phyloP scores from a whole-genome alignment of 1,140 invertebrate species.

The Aporrectodea caliginosa region DNA sequence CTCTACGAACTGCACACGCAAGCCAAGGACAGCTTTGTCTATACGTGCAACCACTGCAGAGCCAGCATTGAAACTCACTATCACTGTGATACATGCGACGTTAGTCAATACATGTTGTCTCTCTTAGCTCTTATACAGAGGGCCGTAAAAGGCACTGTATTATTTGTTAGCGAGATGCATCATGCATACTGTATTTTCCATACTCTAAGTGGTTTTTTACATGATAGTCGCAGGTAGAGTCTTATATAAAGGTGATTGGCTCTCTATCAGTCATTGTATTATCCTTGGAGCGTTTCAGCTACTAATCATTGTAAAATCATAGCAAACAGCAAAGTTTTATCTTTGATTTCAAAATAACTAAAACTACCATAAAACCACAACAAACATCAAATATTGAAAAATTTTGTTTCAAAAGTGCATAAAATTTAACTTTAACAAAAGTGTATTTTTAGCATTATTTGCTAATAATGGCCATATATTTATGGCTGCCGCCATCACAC shows the following conservation, averaged over 20 bases:
- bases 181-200: background rate
- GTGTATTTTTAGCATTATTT: too few relatives aligned
- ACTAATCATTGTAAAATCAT: too few relatives aligned
- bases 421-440: background rate
- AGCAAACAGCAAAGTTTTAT: too few relatives aligned
- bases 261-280: background rate
- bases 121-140: conserved; percentile 6
- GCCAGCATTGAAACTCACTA: conserved; percentile 90
- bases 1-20: conserved; percentile 98
- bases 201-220: background rate
- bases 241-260: background rate
- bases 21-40: conserved; percentile 66
- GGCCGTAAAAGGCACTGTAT: background rate
- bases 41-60: conserved; percentile 98
- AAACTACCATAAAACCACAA: too few relatives aligned
- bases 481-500: too few relatives aligned
- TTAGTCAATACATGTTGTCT: too few relatives aligned
- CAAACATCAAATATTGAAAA: too few relatives aligned
- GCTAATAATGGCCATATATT: too few relatives aligned
- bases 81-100: conserved; percentile 93
- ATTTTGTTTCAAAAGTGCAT: too few relatives aligned
- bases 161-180: background rate
- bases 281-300: too few relatives aligned
- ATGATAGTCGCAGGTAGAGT: background rate
- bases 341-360: background rate